Evolutionary conservation across 2,113 vertebrate species (phyloP).

Genomic region (Ceuthmochares aereus): DNA sequence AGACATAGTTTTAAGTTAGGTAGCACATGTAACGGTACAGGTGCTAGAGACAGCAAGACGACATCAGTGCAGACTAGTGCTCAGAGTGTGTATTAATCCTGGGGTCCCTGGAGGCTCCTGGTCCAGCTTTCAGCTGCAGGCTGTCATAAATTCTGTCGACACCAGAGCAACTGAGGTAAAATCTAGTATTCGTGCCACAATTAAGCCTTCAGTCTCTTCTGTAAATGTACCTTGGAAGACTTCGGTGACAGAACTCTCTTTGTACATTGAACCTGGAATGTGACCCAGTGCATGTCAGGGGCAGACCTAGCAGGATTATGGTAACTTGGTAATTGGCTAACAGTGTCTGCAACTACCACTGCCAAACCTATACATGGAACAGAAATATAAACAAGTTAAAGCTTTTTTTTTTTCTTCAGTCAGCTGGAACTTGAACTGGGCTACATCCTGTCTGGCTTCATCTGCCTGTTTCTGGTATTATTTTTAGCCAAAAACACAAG

Average conservation of each 20-base stretch:
- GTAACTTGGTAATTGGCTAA: conserved; percentile 47
- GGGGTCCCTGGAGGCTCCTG: background rate
- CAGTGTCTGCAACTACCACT: background rate
- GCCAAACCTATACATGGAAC: conserved; percentile 49
- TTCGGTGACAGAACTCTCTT: conserved; percentile 53
- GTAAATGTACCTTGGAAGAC: conserved; percentile 21
- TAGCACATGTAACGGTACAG: background rate
- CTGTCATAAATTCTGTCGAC: conserved; percentile 43
- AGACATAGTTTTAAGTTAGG: background rate
- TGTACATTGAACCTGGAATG: conserved; percentile 44
- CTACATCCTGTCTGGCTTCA: conserved; percentile 13
- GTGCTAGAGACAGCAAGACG: conserved; percentile 16
- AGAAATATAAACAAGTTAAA: conserved; percentile 28
- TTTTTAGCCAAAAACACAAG: background rate
- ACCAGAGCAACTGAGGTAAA: conserved; percentile 18
- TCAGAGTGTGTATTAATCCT: background rate
- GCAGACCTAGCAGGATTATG: conserved; percentile 55
- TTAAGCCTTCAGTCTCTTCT: conserved; percentile 37
- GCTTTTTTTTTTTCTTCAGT: background rate
- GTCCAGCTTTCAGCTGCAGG: conserved; percentile 23
- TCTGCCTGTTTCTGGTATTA: background rate
- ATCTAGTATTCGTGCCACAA: conserved; percentile 37
- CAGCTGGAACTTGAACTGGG: conserved; percentile 11
- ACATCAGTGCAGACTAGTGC: background rate
- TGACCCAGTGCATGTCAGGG: conserved; percentile 21